These are phyloP conservation scores for Pristionchus fissidentatus DNA, from an alignment of 2,888 invertebrate genomes.

Conservation along the genomic window DNA sequence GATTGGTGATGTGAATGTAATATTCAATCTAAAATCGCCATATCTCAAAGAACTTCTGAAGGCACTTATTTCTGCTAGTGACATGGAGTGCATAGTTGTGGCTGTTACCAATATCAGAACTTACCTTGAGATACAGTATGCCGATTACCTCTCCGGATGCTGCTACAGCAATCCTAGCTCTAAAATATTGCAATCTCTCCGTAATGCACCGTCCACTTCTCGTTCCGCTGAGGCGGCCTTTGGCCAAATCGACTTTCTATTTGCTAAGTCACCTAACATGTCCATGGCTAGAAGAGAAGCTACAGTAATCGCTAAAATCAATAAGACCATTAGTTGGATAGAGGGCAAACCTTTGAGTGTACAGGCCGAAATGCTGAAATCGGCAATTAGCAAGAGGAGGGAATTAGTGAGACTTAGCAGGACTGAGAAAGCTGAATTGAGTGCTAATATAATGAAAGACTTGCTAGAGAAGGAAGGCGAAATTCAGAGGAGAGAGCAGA, in stretches of 20 bases:
- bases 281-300: background rate
- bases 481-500: background rate
- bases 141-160: background rate
- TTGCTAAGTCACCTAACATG: background rate
- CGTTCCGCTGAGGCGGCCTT: background rate
- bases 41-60: background rate
- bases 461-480: background rate
- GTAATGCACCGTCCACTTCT: background rate
- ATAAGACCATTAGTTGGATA: background rate
- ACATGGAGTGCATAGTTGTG: background rate
- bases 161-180: slow-evolving; percentile 3
- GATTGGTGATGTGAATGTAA: background rate
- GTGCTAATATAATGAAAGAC: background rate
- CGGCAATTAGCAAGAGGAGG: background rate
- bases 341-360: background rate
- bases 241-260: background rate
- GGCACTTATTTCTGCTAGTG: background rate
- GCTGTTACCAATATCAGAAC: background rate
- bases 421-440: background rate
- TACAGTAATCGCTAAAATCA: background rate
- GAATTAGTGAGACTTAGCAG: background rate
- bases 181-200: background rate
- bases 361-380: background rate
- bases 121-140: background rate
- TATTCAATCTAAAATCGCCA: background rate